Percentiles rank a stretch among this genome's conserved stretches.
phyloP scores from a whole-genome alignment of 2,113 vertebrate genomes.

The Ranitomeya imitator region DNA sequence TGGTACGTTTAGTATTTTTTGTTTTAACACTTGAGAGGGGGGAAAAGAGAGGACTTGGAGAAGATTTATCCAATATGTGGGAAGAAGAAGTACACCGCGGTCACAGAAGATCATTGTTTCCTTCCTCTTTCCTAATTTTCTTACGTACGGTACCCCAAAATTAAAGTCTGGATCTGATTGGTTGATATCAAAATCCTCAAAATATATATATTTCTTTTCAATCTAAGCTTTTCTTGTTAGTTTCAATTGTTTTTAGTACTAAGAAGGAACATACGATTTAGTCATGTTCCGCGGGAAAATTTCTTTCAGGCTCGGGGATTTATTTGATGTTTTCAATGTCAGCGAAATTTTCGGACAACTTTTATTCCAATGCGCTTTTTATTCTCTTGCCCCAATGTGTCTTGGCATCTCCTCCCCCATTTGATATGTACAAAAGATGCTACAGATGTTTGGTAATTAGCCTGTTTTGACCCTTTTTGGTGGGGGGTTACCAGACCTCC shows the following conservation, averaged over 20 bases:
- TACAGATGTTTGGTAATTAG: conserved; percentile 42
- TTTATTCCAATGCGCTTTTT: background rate
- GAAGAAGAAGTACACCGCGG: no score
- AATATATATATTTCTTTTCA: no score
- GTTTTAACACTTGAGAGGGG: no score
- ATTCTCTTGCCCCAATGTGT: conserved; percentile 1
- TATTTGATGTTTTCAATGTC: background rate
- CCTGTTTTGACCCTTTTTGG: conserved; percentile 35
- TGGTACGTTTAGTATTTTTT: no score
- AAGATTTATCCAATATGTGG: no score
- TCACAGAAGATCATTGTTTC: no score
- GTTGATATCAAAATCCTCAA: background rate
- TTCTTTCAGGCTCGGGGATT: background rate
- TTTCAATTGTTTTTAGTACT: no score
- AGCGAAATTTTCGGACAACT: conserved; percentile 1
- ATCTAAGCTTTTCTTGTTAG: no score
- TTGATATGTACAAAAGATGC: conserved; percentile 32
- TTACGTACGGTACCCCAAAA: no score
- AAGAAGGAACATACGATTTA: background rate
- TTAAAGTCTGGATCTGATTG: background rate
- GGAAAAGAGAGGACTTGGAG: no score
- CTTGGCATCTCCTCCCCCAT: conserved; percentile 5
- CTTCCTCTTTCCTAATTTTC: no score
- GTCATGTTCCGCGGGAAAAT: background rate
- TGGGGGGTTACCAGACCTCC: conserved; percentile 41